phyloP scores from a whole-genome alignment of 2,888 invertebrate species.

The Eupithecia centaureata region DNA sequence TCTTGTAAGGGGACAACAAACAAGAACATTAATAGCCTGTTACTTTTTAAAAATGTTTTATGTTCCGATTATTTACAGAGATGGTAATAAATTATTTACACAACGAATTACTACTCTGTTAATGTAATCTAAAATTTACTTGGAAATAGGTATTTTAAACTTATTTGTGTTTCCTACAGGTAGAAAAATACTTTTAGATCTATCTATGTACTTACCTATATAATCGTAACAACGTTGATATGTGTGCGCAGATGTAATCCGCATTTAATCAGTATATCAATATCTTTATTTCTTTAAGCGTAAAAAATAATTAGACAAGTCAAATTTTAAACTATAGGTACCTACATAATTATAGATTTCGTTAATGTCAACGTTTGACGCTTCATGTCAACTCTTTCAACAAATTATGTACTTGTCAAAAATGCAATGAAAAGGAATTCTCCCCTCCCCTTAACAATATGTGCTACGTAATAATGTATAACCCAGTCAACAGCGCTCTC shows the following conservation, averaged over 20 bases:
- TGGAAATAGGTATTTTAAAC: background rate
- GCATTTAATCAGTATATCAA: background rate
- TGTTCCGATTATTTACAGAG: background rate
- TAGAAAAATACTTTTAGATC: too few relatives aligned
- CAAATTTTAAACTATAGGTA: too few relatives aligned
- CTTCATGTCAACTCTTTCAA: conserved; percentile 1
- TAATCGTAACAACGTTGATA: background rate
- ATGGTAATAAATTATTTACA: background rate
- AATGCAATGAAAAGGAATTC: conserved; percentile 2
- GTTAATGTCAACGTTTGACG: background rate
- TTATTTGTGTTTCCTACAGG: background rate
- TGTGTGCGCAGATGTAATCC: background rate
- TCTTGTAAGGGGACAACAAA: conserved; percentile 58
- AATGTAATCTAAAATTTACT: background rate
- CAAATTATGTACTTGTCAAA: conserved; percentile 4
- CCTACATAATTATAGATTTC: too few relatives aligned
- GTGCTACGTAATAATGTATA: conserved; percentile 64
- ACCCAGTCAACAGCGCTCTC: conserved; percentile 62
- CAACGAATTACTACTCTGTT: background rate
- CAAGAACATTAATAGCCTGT: background rate
- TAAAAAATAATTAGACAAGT: too few relatives aligned
- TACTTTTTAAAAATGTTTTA: background rate
- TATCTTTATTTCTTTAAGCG: too few relatives aligned
- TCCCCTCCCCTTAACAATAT: conserved; percentile 64
- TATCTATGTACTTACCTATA: too few relatives aligned